phyloP scores from a whole-genome alignment of 1,140 invertebrate genomes.

The Trichoplusia ni region DNA sequence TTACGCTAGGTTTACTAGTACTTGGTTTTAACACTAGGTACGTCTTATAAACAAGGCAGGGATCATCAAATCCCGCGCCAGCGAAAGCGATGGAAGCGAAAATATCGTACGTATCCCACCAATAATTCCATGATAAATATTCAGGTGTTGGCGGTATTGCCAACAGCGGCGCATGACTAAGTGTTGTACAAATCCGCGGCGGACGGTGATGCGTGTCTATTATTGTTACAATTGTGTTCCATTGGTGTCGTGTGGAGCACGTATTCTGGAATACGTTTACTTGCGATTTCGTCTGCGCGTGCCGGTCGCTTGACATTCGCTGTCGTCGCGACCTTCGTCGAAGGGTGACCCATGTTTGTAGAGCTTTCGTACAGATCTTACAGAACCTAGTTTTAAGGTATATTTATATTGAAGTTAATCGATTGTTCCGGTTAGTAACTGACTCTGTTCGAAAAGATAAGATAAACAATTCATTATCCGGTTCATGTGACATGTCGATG shows the following conservation, averaged over 20 bases:
- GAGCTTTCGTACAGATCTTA: too few relatives aligned
- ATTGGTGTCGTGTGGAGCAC: conserved; percentile 37
- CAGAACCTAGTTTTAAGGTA: too few relatives aligned
- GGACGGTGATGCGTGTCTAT: conserved; percentile 25
- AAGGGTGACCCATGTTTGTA: background rate
- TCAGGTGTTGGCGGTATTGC: conserved; percentile 30
- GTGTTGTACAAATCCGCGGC: conserved; percentile 17
- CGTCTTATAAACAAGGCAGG: background rate
- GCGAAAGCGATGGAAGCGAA: background rate
- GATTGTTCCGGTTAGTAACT: too few relatives aligned
- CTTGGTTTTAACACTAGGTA: too few relatives aligned
- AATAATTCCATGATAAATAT: conserved; percentile 35
- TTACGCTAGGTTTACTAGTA: too few relatives aligned
- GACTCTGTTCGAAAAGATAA: too few relatives aligned
- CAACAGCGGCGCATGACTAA: conserved; percentile 32
- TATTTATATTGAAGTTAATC: too few relatives aligned
- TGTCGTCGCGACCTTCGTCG: background rate
- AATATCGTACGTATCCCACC: conserved; percentile 8
- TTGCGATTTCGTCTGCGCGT: conserved; percentile 1
- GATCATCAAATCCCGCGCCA: too few relatives aligned
- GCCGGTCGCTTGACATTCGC: conserved; percentile 5
- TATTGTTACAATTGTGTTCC: conserved; percentile 31
- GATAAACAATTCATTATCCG: too few relatives aligned
- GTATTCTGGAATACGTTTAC: conserved; percentile 22
- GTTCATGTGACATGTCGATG: too few relatives aligned